phyloP scores from a whole-genome alignment of 2,113 vertebrate genomes.

The Chloropsis hardwickii region DNA sequence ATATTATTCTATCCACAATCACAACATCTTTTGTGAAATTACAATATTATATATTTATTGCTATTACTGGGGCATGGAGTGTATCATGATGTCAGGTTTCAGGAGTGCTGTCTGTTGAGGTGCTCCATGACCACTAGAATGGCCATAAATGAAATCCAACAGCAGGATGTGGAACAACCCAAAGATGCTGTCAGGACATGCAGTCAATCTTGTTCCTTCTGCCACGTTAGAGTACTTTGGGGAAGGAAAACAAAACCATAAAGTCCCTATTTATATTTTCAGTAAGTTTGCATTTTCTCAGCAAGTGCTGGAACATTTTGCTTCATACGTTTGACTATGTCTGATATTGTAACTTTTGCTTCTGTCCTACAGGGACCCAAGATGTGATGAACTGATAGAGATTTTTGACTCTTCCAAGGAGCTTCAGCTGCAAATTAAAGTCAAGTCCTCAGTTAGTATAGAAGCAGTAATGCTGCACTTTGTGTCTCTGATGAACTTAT shows the following conservation, averaged over 20 bases:
- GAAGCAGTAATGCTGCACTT: constrained; percentile 10
- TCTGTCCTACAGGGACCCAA: not conserved
- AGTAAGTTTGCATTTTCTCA: not conserved
- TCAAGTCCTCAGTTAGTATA: not conserved
- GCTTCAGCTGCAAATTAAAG: constrained; percentile 18
- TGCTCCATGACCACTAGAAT: not conserved
- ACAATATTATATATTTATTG: not conserved
- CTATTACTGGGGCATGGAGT: not conserved
- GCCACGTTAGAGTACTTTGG: not conserved
- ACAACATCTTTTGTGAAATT: not conserved
- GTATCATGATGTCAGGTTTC: not conserved
- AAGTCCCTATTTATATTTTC: not conserved
- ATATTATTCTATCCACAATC: not conserved
- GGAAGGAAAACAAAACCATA: rapidly evolving
- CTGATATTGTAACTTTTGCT: not conserved
- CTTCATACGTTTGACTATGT: not conserved
- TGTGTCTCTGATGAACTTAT: constrained; percentile 10
- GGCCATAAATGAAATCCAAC: not conserved
- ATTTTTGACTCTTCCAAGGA: not conserved
- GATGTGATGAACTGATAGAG: not conserved
- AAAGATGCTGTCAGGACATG: not conserved
- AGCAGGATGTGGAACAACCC: not conserved
- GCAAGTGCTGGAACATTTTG: not conserved
- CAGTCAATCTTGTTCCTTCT: not conserved
- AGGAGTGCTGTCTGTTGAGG: not conserved